A percentile compares a stretch with the other conserved stretches of the same genome.
Conservation (phyloP, 2,888 invertebrate species). For the Halocaridina rubra region DNA sequence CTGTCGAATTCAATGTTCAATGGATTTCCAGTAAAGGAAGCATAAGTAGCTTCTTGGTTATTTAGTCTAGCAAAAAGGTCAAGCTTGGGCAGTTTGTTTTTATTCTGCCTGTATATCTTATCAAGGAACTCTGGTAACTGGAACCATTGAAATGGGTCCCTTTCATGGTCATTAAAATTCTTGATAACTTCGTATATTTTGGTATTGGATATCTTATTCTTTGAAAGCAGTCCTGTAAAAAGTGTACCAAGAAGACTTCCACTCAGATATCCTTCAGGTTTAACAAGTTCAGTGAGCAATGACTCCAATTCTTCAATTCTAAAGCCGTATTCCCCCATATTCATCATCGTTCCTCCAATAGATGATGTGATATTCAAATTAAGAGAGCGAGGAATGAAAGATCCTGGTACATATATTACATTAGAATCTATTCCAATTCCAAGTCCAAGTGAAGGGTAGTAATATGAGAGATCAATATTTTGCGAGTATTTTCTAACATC, state of each 20-base stretch:
- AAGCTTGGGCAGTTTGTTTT: neutral
- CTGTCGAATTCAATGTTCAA: slow-evolving; percentile 6
- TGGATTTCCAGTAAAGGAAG: slow-evolving; percentile 17
- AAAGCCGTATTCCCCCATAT: slow-evolving; percentile 45
- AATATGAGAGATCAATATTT: slow-evolving; percentile 48
- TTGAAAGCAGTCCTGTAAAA: neutral
- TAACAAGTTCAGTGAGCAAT: slow-evolving; percentile 31
- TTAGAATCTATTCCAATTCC: slow-evolving; percentile 49
- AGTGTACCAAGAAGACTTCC: slow-evolving; percentile 2
- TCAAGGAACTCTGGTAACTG: neutral
- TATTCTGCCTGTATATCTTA: neutral
- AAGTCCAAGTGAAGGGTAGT: slow-evolving; percentile 13
- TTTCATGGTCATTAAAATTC: neutral
- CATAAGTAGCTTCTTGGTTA: slow-evolving; percentile 51
- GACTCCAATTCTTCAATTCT: slow-evolving; percentile 46
- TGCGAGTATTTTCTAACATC: slow-evolving; percentile 34
- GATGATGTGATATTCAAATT: slow-evolving; percentile 38
- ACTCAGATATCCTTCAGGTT: slow-evolving; percentile 28
- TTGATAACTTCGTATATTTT: slow-evolving; percentile 4
- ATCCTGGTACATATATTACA: slow-evolving; percentile 42
- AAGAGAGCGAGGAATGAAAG: slow-evolving; percentile 37
- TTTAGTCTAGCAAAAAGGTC: slow-evolving; percentile 45
- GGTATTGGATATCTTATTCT: neutral
- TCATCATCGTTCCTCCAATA: slow-evolving; percentile 40
- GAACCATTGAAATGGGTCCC: neutral